Base-by-base conservation (phyloP, 2,888 invertebrate genomes). In the Apamea sordens region DNA sequence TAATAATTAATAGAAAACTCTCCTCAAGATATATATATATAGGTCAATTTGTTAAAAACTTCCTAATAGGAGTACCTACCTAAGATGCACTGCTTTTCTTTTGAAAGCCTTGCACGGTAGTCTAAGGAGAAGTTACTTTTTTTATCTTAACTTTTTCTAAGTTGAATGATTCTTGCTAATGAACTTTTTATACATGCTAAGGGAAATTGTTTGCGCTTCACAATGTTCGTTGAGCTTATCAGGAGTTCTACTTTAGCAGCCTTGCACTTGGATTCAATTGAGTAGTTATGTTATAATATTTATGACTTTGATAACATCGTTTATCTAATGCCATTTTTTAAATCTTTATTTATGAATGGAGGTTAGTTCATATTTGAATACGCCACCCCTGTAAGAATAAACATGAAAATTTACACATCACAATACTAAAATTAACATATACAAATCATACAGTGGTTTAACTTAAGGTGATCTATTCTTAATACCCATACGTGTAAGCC, bases 1-100 rank as follows among this genome's bases (percentile, higher is more conserved):
- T 89, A 71, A 84, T 92, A 93, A 94, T 93, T 92, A 91, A 92
- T 91, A 91, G 85, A 90, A 92, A 86, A 88, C 80, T 83, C 67
- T 69, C 36, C 11, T 53, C 32, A 50, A 82, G 79, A 90, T 85
- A 32, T 32, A 90, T 85, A 32, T 32, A 32, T 32, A 68, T 84
- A 75, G 79, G 70, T 78, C 56, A 84, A 77, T 59, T 86, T 79
- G 24, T 75, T 71, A 32, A 73, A 76, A 61, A 71, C 7, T 75
- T 28, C 7, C 13, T 69, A 8, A 32, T 44, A 36, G 18, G 44
- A 70, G 64, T 67, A 61, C 24, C 10, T 32, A 5, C 24, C 5
- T 69, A 15, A 73, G 24, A 59, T 50, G 63, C 68, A 28, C 41
- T 75, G 56, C 53, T 63, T 56, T 71, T 69, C 24, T 75, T 75